phyloP scores from a whole-genome alignment of 1,140 invertebrate species.

The Chionoecetes opilio region DNA sequence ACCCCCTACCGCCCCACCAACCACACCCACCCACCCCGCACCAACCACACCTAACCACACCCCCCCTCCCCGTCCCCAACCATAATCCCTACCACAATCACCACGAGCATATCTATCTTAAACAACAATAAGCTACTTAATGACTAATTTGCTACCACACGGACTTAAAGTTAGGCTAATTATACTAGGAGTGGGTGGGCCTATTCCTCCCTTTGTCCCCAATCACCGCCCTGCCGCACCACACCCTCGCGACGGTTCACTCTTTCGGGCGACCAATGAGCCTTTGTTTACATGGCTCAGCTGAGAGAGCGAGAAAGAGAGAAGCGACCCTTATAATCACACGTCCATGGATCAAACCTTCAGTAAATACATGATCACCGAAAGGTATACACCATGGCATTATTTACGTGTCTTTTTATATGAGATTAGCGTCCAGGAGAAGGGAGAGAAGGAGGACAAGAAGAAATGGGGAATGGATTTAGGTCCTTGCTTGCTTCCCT shows the following conservation, averaged over 20 bases:
- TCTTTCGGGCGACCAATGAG: background rate
- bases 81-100: background rate
- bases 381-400: background rate
- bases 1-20: background rate
- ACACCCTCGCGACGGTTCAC: background rate
- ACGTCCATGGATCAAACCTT: background rate
- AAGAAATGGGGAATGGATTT: too few species aligned
- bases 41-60: background rate
- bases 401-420: background rate
- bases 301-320: background rate
- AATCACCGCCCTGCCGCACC: background rate
- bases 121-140: conserved; percentile 32
- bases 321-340: background rate
- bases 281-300: background rate
- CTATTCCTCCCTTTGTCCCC: background rate
- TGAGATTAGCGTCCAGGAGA: background rate
- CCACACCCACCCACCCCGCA: background rate
- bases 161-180: conserved; percentile 45
- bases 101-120: too few species aligned
- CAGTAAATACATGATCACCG: background rate
- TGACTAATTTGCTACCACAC: conserved; percentile 31
- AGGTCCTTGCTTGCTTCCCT: too few species aligned
- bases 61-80: background rate
- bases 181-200: conserved; percentile 8
- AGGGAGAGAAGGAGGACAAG: background rate